phyloP scores from a whole-genome alignment of 92 coral and sea anemone genomes.

The Muricea muricata region DNA sequence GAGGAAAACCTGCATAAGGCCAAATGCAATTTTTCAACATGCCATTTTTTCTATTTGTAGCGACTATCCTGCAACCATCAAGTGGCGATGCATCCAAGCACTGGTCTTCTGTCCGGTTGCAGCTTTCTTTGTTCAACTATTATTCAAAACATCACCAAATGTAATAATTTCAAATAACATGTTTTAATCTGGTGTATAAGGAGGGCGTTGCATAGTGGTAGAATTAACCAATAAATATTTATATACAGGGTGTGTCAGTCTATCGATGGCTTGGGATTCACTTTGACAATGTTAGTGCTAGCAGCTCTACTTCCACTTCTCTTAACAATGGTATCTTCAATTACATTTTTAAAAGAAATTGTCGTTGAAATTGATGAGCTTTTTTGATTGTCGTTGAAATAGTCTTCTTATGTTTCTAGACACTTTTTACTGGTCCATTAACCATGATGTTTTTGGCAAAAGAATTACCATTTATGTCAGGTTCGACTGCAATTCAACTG shows the following conservation, averaged over 20 bases:
- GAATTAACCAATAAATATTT: neutral
- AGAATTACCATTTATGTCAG: slow-evolving; percentile 61
- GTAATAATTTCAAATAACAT: neutral
- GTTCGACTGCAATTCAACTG: slow-evolving; percentile 28
- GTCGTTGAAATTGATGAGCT: too few species aligned
- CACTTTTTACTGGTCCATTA: slow-evolving; percentile 88
- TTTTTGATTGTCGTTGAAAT: too few species aligned
- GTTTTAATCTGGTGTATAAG: too few species aligned
- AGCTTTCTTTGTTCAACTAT: slow-evolving; percentile 87
- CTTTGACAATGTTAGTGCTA: slow-evolving; percentile 49
- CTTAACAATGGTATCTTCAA: slow-evolving; percentile 80
- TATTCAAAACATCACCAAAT: slow-evolving; percentile 72
- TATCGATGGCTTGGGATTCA: slow-evolving; percentile 89
- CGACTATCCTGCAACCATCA: slow-evolving; percentile 92
- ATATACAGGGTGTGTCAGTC: slow-evolving; percentile 46
- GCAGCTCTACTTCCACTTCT: slow-evolving; percentile 77
- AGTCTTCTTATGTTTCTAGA: slow-evolving; percentile 43
- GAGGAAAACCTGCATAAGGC: too few species aligned
- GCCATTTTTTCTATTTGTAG: slow-evolving; percentile 50
- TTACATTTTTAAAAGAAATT: neutral
- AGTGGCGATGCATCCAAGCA: slow-evolving; percentile 84
- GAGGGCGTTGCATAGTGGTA: too few species aligned
- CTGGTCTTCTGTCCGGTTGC: slow-evolving; percentile 77
- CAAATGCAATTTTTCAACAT: too few species aligned
- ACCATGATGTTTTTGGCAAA: slow-evolving; percentile 66